These are phyloP conservation scores for Ophraella communa DNA, from an alignment of 2,888 invertebrate genomes.

Conservation along the genomic window DNA sequence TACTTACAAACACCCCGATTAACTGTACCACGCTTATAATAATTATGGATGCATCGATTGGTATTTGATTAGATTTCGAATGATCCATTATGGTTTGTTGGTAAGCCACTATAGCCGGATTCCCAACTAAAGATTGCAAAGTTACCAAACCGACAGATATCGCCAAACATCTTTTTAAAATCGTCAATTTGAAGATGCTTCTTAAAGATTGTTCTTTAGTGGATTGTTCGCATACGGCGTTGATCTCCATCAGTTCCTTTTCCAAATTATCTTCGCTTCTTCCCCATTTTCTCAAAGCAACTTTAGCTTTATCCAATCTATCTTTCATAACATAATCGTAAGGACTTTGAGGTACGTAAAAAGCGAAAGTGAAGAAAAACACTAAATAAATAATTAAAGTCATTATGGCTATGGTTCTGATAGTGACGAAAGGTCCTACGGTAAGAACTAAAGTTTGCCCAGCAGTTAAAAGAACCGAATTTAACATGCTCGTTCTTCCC, in stretches of 20 bases:
- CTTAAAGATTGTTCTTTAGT: slow-evolving; percentile 22
- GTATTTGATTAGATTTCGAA: slow-evolving; percentile 50
- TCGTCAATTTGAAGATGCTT: slow-evolving; percentile 30
- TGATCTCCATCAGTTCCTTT: slow-evolving; percentile 41
- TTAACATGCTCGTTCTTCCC: slow-evolving; percentile 59
- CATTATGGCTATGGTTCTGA: slow-evolving; percentile 38
- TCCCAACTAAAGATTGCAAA: slow-evolving; percentile 63
- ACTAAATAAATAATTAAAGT: slow-evolving; percentile 34
- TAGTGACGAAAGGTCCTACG: slow-evolving; percentile 42
- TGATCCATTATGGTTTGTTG: slow-evolving; percentile 72
- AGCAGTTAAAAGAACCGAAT: slow-evolving; percentile 35
- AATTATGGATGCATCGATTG: slow-evolving; percentile 72
- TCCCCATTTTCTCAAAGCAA: slow-evolving; percentile 67
- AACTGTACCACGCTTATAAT: slow-evolving; percentile 79
- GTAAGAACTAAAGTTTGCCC: slow-evolving; percentile 37
- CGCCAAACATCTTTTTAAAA: slow-evolving; percentile 51
- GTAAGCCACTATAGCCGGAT: slow-evolving; percentile 80
- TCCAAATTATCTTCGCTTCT: slow-evolving; percentile 24
- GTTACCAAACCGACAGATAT: slow-evolving; percentile 52
- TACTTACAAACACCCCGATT: slow-evolving; percentile 71
- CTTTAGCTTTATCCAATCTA: slow-evolving; percentile 66
- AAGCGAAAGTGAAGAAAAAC: slow-evolving; percentile 40
- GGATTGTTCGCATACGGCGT: slow-evolving; percentile 33
- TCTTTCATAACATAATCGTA: slow-evolving; percentile 35
- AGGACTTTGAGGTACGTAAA: slow-evolving; percentile 44